A percentile compares a stretch with the other conserved stretches of the same genome.
phyloP scores from a whole-genome alignment of 2,113 vertebrate genomes.

The Hoplias malabaricus region DNA sequence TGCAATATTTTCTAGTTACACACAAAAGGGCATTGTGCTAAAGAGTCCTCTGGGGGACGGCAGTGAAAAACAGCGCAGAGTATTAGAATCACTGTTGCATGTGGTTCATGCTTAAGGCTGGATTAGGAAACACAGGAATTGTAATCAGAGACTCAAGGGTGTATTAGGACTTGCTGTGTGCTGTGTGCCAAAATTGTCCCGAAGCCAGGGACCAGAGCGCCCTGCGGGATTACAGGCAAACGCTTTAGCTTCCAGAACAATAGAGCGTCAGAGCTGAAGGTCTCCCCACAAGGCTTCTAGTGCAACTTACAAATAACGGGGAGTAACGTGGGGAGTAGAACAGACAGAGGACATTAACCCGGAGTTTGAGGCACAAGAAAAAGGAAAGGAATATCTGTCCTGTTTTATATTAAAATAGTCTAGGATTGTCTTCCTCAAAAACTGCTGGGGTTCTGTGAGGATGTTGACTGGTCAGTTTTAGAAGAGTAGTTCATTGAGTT shows the following conservation, averaged over 20 bases:
- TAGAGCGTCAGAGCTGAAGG: background rate
- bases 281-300: background rate
- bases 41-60: background rate
- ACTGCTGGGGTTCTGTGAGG: too few relatives aligned
- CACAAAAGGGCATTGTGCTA: background rate
- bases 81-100: background rate
- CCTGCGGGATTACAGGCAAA: background rate
- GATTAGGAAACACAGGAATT: background rate
- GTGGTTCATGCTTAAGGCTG: conserved; percentile 5
- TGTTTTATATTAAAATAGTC: background rate
- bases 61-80: background rate
- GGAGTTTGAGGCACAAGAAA: background rate
- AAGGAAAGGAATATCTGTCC: too few relatives aligned
- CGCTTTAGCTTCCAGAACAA: background rate
- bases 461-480: too few relatives aligned
- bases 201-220: background rate
- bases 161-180: background rate
- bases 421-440: too few relatives aligned
- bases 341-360: background rate
- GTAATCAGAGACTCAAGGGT: background rate
- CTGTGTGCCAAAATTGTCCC: background rate
- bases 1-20: conserved; percentile 1
- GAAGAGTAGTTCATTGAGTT: too few relatives aligned
- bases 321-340: background rate
- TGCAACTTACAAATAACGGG: background rate